Conservation (phyloP, 2,888 invertebrate genomes). For the Tachina lurida region DNA sequence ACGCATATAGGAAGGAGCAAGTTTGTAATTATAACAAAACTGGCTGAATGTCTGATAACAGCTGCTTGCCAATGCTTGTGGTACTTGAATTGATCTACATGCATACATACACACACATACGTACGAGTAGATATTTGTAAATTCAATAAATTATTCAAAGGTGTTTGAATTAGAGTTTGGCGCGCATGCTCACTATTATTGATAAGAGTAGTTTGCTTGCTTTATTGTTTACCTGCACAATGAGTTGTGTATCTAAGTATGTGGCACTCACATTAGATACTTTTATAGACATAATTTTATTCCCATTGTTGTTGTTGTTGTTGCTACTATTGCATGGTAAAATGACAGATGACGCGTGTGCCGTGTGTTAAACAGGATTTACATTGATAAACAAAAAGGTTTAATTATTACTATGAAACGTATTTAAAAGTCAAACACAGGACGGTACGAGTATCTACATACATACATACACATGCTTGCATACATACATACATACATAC, state of each 20-base stretch:
- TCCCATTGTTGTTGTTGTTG: constrained; percentile 1
- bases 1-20: constrained; percentile 3
- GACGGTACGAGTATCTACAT: background rate
- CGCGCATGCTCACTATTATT: constrained; percentile 54
- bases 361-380: constrained; percentile 66
- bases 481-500: background rate
- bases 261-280: constrained; percentile 24
- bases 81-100: constrained; percentile 36
- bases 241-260: constrained; percentile 13
- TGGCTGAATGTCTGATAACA: constrained; percentile 65
- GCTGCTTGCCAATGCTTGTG: constrained; percentile 61
- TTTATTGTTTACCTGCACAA: constrained; percentile 47
- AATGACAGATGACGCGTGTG: constrained; percentile 71
- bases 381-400: constrained; percentile 63
- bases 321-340: constrained; percentile 37
- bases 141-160: constrained; percentile 55
- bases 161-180: constrained; percentile 61
- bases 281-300: no score
- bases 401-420: constrained; percentile 48
- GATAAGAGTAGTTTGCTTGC: constrained; percentile 23
- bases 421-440: constrained; percentile 47
- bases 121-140: background rate
- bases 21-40: constrained; percentile 53
- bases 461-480: background rate
- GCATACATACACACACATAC: no score